Percentiles rank a stretch among this genome's conserved stretches.
Evolutionary conservation across 1,140 invertebrate species (phyloP).

Genomic region (Fopius arisanus): DNA sequence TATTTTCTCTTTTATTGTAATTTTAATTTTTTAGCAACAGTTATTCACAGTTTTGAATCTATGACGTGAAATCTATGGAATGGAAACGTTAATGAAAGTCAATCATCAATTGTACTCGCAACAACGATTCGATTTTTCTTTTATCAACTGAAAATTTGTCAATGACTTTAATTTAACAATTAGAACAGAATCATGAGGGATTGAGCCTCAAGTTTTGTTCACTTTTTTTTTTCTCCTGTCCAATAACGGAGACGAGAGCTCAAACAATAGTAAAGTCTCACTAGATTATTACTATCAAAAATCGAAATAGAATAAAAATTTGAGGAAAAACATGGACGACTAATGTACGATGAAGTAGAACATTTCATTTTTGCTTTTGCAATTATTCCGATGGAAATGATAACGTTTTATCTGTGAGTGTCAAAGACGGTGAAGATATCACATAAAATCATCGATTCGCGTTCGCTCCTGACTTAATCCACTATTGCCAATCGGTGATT

Average conservation of each 20-base stretch:
- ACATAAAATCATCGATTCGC: conserved; percentile 41
- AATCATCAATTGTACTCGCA: conserved; percentile 41
- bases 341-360: neutral
- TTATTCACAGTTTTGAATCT: conserved; percentile 48
- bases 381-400: neutral
- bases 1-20: neutral
- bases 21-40: conserved; percentile 29
- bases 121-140: conserved; percentile 40
- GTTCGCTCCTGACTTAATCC: conserved; percentile 50
- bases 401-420: neutral
- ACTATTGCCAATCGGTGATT: conserved; percentile 48
- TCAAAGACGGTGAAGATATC: conserved; percentile 21
- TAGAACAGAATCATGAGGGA: neutral
- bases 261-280: neutral
- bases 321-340: neutral
- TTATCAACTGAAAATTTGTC: neutral
- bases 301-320: neutral
- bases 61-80: conserved; percentile 58
- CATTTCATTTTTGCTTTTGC: neutral
- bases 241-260: neutral
- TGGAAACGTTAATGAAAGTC: conserved; percentile 22
- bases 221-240: neutral
- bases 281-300: neutral
- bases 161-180: neutral
- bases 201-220: neutral